A percentile compares a stretch with the other conserved stretches of the same genome.
Evolutionary conservation across 2,113 vertebrate genomes (phyloP).

Genomic region (Calyptomena viridis): DNA sequence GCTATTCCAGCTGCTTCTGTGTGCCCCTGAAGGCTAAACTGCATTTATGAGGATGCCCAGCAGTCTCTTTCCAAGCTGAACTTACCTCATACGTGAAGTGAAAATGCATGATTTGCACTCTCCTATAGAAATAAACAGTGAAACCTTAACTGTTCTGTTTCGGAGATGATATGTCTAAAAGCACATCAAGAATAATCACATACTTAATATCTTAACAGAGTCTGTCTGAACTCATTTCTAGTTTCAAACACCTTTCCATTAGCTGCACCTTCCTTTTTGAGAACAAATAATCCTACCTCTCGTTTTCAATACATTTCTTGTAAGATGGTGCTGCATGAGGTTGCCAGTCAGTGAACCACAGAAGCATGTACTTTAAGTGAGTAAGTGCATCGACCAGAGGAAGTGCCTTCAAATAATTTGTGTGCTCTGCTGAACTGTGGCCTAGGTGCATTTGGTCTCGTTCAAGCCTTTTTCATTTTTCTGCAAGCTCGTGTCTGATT

Average conservation of each 20-base stretch:
- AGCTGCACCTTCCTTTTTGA: not conserved
- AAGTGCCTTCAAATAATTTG: not conserved
- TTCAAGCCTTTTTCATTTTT: not conserved
- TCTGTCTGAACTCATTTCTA: not conserved
- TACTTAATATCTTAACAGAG: not conserved
- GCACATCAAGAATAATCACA: not conserved
- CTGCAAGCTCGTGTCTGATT: not conserved
- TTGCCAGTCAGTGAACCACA: constrained; percentile 21
- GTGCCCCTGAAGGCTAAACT: not conserved
- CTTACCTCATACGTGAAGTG: not conserved
- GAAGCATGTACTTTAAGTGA: constrained; percentile 11
- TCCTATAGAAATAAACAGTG: not conserved
- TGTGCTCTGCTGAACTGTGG: constrained; percentile 40
- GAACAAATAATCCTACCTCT: not conserved
- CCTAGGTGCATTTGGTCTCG: not conserved
- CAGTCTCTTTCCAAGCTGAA: not conserved
- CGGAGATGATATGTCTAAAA: not conserved
- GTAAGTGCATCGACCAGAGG: not conserved
- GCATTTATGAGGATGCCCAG: not conserved
- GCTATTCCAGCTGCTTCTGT: not conserved
- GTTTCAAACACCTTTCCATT: not conserved
- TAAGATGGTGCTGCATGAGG: not conserved
- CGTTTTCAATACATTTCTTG: not conserved
- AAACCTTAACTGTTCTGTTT: not conserved
- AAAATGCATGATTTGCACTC: not conserved